Evolutionary conservation across 2,888 invertebrate genomes (phyloP).

Genomic region (Cerastis leucographa): DNA sequence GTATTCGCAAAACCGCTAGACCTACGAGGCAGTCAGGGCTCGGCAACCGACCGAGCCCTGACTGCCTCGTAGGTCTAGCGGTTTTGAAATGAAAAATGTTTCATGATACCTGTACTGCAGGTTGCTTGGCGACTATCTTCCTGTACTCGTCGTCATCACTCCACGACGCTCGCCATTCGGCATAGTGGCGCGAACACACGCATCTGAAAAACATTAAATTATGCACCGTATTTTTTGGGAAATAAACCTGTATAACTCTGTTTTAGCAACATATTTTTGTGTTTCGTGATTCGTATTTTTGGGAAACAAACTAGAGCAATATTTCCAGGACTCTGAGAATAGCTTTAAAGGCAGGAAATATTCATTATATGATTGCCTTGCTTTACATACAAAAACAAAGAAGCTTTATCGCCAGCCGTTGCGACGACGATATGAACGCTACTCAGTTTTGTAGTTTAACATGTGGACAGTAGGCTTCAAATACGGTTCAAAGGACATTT

Average conservation of each 20-base stretch:
- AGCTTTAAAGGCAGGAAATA: not conserved
- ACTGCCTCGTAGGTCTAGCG: too few species aligned
- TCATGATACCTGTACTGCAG: slow-evolving; percentile 83
- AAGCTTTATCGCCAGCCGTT: not conserved
- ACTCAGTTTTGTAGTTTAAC: not conserved
- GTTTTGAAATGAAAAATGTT: not conserved
- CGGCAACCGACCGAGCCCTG: too few species aligned
- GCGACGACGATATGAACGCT: not conserved
- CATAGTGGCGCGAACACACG: slow-evolving; percentile 98
- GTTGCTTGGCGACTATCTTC: slow-evolving; percentile 86
- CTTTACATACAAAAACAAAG: not conserved
- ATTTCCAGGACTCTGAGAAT: not conserved
- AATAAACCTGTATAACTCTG: not conserved
- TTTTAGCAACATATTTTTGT: not conserved
- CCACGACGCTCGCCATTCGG: slow-evolving; percentile 98
- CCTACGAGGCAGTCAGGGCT: not conserved
- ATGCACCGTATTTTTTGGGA: not conserved
- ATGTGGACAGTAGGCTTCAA: too few species aligned
- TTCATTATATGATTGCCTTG: not conserved
- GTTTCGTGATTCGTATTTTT: not conserved
- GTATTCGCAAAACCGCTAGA: not conserved
- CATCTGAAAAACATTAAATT: slow-evolving; percentile 89
- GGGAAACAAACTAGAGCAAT: not conserved
- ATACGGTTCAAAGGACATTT: not conserved
- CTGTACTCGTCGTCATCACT: slow-evolving; percentile 88